phyloP scores from a whole-genome alignment of 2,888 invertebrate species.

The Nephrotoma flavescens region DNA sequence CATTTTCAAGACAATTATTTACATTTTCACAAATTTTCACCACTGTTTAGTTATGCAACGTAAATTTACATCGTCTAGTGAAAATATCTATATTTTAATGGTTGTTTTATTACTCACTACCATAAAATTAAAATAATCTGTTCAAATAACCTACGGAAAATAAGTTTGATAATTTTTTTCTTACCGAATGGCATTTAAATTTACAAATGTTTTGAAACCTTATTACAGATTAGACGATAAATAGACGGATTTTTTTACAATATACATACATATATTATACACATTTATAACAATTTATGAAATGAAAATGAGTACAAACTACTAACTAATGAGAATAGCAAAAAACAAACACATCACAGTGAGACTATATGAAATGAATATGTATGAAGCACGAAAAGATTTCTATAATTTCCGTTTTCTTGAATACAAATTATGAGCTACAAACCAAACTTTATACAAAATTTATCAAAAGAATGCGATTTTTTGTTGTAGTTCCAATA shows the following conservation, averaged over 20 bases:
- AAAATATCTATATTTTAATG: too few relatives aligned
- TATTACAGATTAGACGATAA: neutral
- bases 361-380: neutral
- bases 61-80: too few relatives aligned
- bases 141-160: too few relatives aligned
- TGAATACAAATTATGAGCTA: neutral
- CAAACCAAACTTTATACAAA: neutral
- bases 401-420: neutral
- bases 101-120: too few relatives aligned
- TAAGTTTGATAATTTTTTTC: too few relatives aligned
- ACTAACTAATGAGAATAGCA: neutral
- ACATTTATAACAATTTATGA: neutral
- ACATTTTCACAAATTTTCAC: too few relatives aligned
- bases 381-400: neutral
- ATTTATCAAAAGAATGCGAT: neutral
- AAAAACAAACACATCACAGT: neutral
- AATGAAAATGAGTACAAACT: neutral
- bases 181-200: neutral
- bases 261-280: neutral
- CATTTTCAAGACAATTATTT: too few relatives aligned
- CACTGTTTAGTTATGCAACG: too few relatives aligned
- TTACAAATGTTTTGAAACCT: neutral
- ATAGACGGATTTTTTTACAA: neutral
- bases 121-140: too few relatives aligned
- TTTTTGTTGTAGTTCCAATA: neutral